Evolutionary conservation across 2,113 vertebrate genomes (phyloP).

Genomic region (Lepus europaeus): DNA sequence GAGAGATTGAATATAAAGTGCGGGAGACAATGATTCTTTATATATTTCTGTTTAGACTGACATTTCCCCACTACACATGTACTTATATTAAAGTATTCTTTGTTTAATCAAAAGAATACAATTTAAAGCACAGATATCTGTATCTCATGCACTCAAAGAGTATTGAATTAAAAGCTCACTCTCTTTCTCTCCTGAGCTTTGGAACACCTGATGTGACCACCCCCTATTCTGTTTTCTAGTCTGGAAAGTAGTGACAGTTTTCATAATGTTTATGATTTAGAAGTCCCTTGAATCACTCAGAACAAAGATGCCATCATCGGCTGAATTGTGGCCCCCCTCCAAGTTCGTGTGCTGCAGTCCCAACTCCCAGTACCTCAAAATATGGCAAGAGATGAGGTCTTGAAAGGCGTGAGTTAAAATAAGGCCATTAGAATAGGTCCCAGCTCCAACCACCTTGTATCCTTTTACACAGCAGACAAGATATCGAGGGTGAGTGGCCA

Average conservation of each 20-base stretch:
- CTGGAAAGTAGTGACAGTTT: neutral
- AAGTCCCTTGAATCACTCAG: slow-evolving; percentile 20
- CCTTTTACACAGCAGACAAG: neutral
- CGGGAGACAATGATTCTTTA: neutral
- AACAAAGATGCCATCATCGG: neutral
- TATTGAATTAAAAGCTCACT: neutral
- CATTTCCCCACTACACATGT: neutral
- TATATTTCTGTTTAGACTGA: neutral
- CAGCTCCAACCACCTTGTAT: neutral
- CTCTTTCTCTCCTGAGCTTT: neutral
- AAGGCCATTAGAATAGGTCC: neutral
- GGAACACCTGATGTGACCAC: neutral
- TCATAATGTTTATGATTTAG: neutral
- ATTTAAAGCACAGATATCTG: neutral
- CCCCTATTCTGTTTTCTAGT: neutral
- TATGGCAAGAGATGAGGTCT: neutral
- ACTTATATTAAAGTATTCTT: neutral
- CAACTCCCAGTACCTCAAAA: neutral
- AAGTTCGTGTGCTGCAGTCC: neutral
- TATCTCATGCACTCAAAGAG: neutral
- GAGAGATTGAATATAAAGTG: neutral
- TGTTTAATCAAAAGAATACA: slow-evolving; percentile 35
- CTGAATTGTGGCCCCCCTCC: neutral
- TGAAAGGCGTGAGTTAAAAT: slow-evolving; percentile 15
- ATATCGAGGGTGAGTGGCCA: neutral